A percentile compares a stretch with the other conserved stretches of the same genome.
phyloP scores from a whole-genome alignment of 2,113 vertebrate genomes.

The Malurus alboscapulatus region DNA sequence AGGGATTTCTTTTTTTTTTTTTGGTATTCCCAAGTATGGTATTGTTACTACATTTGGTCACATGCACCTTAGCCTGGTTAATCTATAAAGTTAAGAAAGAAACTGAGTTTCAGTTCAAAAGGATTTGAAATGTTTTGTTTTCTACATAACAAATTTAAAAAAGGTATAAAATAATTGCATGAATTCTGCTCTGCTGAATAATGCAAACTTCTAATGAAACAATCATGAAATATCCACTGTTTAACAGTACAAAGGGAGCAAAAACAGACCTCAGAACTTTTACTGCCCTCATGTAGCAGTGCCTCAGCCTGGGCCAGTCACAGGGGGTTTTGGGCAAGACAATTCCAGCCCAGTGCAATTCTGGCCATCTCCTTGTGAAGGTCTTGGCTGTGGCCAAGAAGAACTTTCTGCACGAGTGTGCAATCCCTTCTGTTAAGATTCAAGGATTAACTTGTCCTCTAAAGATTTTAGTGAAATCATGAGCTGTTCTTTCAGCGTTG shows the following conservation, averaged over 20 bases:
- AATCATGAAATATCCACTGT: neutral
- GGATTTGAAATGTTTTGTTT: neutral
- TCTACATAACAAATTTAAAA: neutral
- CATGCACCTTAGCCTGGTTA: neutral
- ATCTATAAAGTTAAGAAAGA: neutral
- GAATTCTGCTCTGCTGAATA: neutral
- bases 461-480: neutral
- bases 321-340: neutral
- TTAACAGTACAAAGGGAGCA: neutral
- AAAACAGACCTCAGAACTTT: neutral
- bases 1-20: neutral
- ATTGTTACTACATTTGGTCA: neutral
- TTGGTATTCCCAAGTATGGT: neutral
- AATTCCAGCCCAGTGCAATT: neutral
- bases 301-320: neutral
- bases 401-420: neutral
- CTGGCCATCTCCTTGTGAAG: neutral
- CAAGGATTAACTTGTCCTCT: neutral
- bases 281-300: neutral
- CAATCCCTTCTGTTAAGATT: neutral
- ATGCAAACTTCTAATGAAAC: neutral
- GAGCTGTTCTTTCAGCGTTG: neutral
- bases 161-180: neutral
- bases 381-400: neutral
- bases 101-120: neutral